A percentile compares a stretch with the other conserved stretches of the same genome.
phyloP scores from a whole-genome alignment of 2,888 invertebrate species.

The Tipula vernalis region DNA sequence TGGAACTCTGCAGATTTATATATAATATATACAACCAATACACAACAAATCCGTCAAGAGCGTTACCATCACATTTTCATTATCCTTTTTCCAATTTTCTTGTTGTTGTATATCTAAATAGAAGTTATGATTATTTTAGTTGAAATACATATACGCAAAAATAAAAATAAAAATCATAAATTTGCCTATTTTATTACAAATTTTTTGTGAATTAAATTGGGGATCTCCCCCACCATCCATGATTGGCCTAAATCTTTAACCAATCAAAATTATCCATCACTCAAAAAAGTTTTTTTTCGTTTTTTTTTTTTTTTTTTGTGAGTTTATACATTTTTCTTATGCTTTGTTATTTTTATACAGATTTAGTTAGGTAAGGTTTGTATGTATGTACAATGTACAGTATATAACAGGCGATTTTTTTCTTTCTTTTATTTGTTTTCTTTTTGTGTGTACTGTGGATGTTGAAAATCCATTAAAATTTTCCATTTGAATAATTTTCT shows the following conservation, averaged over 20 bases:
- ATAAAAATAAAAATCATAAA: background rate
- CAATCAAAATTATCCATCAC: slow-evolving; percentile 8
- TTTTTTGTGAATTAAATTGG: background rate
- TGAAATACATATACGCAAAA: background rate
- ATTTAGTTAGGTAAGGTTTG: background rate
- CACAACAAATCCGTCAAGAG: background rate
- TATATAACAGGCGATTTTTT: background rate
- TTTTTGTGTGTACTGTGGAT: background rate
- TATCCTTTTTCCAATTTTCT: background rate
- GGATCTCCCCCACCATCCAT: background rate
- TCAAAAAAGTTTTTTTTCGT: too few relatives aligned
- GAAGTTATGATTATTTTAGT: background rate
- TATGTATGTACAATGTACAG: background rate
- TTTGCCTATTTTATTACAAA: background rate
- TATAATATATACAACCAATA: background rate
- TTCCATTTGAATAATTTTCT: slow-evolving; percentile 4
- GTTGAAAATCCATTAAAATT: slow-evolving; percentile 4
- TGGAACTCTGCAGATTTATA: background rate
- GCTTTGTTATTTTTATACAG: background rate
- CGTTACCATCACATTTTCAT: background rate
- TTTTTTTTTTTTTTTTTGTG: background rate
- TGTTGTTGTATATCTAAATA: background rate
- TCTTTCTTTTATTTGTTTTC: background rate
- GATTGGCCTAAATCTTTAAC: slow-evolving; percentile 8
- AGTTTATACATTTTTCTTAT: background rate